phyloP scores from a whole-genome alignment of 2,888 invertebrate genomes.

The Platerodrilus igneus region DNA sequence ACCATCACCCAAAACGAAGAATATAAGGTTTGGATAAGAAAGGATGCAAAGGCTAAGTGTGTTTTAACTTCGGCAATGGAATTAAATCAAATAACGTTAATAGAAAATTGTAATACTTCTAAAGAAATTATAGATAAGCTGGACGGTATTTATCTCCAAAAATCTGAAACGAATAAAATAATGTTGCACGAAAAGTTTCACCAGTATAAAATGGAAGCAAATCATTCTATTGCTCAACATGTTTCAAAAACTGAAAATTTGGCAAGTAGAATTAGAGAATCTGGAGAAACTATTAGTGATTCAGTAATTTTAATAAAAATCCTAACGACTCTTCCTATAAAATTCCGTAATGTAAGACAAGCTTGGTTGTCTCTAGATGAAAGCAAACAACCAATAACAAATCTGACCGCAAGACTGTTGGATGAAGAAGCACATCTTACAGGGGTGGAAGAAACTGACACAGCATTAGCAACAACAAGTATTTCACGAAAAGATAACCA shows the following conservation, averaged over 20 bases:
- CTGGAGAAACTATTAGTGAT: conserved; percentile 26
- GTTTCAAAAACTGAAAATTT: conserved; percentile 33
- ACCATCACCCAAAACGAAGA: too few relatives aligned
- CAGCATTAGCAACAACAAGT: conserved; percentile 12
- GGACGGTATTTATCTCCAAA: conserved; percentile 23
- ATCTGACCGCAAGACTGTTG: conserved; percentile 24
- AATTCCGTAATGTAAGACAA: conserved; percentile 25
- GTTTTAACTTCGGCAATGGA: conserved; percentile 25
- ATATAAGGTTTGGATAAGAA: conserved; percentile 17
- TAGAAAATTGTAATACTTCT: conserved; percentile 29
- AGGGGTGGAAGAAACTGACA: conserved; percentile 16
- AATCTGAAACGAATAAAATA: conserved; percentile 30
- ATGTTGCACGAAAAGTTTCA: conserved; percentile 28
- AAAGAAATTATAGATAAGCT: conserved; percentile 28
- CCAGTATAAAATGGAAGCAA: conserved; percentile 27
- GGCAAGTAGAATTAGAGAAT: conserved; percentile 26
- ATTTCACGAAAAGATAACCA: neutral
- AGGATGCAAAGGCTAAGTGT: conserved; percentile 27
- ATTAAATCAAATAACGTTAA: conserved; percentile 25
- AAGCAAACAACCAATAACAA: conserved; percentile 25
- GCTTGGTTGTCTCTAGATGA: conserved; percentile 28
- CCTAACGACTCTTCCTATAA: conserved; percentile 18
- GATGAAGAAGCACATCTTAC: conserved; percentile 27
- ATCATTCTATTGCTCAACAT: conserved; percentile 32
- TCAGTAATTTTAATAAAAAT: conserved; percentile 29